Conservation (phyloP, 2,888 invertebrate genomes). For the Drosophila paramelanica region DNA sequence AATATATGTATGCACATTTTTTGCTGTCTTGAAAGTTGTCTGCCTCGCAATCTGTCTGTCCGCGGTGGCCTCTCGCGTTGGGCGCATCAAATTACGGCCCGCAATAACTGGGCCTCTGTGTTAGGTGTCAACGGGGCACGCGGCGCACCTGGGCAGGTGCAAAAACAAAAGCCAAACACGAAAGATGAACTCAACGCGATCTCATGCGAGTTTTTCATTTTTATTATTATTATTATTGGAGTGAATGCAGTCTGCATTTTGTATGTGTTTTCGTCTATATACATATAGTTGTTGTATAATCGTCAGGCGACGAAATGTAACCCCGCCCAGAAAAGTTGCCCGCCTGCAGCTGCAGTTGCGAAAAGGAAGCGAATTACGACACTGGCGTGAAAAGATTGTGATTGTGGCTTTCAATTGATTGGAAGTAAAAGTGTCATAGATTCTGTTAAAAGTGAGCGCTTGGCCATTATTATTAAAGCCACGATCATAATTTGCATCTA, state of each 20-base stretch:
- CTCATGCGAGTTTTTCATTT: conserved; percentile 30
- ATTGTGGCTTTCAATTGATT: conserved; percentile 65
- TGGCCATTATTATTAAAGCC: conserved; percentile 1
- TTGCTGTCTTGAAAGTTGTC: conserved; percentile 55
- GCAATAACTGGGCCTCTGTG: conserved; percentile 68
- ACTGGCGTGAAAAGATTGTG: conserved; percentile 25
- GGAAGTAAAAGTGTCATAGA: conserved; percentile 68
- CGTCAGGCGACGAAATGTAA: conserved; percentile 35
- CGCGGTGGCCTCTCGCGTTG: neutral
- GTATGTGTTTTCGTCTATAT: conserved; percentile 5
- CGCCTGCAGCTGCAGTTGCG: conserved; percentile 32
- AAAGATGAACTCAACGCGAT: conserved; percentile 32
- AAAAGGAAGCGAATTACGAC: conserved; percentile 52
- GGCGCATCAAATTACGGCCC: conserved; percentile 66
- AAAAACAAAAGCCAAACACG: conserved; percentile 18
- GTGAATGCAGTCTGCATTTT: conserved; percentile 26
- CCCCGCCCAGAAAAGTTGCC: conserved; percentile 4
- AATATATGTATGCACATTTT: neutral
- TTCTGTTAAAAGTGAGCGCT: conserved; percentile 51
- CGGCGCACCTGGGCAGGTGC: conserved; percentile 33
- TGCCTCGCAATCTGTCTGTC: conserved; percentile 31
- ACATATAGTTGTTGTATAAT: conserved; percentile 47
- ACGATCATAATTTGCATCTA: conserved; percentile 9
- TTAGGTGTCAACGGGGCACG: conserved; percentile 68
- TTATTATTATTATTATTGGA: no score